A percentile compares a stretch with the other conserved stretches of the same genome.
Conservation (phyloP, 2,888 invertebrate genomes). For the Meliscaeva auricollis region DNA sequence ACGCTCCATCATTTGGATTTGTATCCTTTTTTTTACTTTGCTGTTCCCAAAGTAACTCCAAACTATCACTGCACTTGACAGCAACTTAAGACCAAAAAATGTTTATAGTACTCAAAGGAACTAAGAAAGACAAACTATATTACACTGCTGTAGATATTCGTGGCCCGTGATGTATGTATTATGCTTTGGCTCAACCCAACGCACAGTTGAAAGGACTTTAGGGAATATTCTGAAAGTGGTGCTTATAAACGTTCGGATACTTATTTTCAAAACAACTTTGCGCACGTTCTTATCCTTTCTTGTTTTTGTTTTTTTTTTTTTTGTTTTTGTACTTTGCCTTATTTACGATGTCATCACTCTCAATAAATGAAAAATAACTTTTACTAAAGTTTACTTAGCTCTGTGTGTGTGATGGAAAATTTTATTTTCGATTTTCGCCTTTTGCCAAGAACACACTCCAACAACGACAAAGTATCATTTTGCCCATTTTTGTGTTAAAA, state of each 20-base stretch:
- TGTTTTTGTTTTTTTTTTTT: background rate
- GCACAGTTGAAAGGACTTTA: conserved; percentile 50
- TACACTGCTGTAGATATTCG: too few relatives aligned
- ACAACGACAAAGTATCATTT: conserved; percentile 10
- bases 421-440: background rate
- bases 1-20: background rate
- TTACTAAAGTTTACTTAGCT: conserved; percentile 27
- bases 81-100: conserved; percentile 53
- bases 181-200: too few relatives aligned
- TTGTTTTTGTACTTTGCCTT: conserved; percentile 14
- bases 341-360: conserved; percentile 48
- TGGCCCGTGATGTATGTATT: too few relatives aligned
- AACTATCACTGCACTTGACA: conserved; percentile 59
- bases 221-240: conserved; percentile 42
- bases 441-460: background rate
- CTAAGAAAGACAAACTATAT: conserved; percentile 12
- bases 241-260: conserved; percentile 49
- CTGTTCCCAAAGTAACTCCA: conserved; percentile 5
- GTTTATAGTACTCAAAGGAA: conserved; percentile 42
- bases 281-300: conserved; percentile 27
- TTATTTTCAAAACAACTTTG: conserved; percentile 41
- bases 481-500: background rate
- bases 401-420: conserved; percentile 10
- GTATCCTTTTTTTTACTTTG: background rate
- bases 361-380: conserved; percentile 48